Evolutionary conservation across 1,140 invertebrate genomes (phyloP).

Genomic region (Yoshiicerus persimilis): DNA sequence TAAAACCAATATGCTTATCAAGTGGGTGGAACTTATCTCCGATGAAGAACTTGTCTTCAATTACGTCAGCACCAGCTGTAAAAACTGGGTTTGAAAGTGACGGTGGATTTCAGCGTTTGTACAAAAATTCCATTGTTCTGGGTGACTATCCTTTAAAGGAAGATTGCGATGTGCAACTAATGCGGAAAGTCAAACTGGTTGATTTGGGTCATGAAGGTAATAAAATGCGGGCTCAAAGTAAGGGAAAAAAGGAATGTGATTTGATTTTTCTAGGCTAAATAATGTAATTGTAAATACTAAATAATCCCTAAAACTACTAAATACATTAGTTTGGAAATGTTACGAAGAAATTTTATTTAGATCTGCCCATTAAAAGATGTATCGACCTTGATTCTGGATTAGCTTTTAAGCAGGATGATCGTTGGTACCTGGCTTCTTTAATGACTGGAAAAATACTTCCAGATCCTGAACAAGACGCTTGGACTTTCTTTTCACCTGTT

Average conservation of each 20-base stretch:
- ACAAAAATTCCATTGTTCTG: neutral
- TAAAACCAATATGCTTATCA: neutral
- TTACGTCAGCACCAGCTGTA: neutral
- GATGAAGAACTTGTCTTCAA: neutral
- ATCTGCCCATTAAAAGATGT: neutral
- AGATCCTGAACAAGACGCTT: neutral
- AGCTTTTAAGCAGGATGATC: neutral
- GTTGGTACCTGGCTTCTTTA: neutral
- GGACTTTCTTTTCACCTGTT: neutral
- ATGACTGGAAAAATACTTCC: neutral
- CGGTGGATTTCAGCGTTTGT: neutral
- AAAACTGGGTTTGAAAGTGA: neutral
- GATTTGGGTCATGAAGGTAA: neutral
- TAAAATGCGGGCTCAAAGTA: too few relatives aligned
- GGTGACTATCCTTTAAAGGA: neutral
- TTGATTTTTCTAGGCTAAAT: neutral
- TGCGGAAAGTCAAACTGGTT: neutral
- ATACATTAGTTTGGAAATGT: too few relatives aligned
- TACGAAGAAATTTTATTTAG: neutral
- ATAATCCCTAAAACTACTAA: too few relatives aligned
- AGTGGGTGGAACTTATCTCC: neutral
- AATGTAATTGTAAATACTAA: neutral
- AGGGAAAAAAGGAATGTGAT: too few relatives aligned
- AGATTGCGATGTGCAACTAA: neutral
- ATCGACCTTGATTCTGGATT: neutral